A percentile compares a stretch with the other conserved stretches of the same genome.
Evolutionary conservation across 37 sponge, comb jelly and placozoan genomes (phyloP).

Genomic region (Spongilla lacustris): DNA sequence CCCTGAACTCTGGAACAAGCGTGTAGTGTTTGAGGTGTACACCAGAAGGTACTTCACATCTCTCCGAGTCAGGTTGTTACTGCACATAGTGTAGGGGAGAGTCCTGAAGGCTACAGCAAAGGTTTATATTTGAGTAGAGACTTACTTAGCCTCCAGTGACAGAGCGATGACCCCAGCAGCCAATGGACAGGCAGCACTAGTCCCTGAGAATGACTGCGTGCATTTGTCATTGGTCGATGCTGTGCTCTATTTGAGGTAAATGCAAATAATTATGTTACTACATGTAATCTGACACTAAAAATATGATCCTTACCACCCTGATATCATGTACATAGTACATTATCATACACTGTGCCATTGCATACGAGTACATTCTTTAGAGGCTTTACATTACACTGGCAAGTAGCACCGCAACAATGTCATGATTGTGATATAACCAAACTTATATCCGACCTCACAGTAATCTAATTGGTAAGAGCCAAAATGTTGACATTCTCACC

Average conservation of each 20-base stretch:
- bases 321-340: conserved; percentile 1
- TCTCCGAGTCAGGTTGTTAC: conserved; percentile 86
- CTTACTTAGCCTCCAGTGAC: conserved; percentile 86
- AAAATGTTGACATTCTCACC: not conserved
- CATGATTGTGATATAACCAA: not conserved
- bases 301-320: not conserved
- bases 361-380: not conserved
- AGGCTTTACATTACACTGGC: not conserved
- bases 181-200: conserved; percentile 75
- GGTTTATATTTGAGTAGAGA: not conserved
- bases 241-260: conserved; percentile 1
- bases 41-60: conserved; percentile 89
- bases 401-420: not conserved
- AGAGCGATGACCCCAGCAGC: conserved; percentile 71
- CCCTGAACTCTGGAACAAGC: conserved; percentile 1
- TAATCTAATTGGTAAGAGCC: conserved; percentile 1
- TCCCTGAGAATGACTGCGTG: conserved; percentile 49
- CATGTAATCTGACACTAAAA: no score
- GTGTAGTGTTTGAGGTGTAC: conserved; percentile 47
- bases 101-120: not conserved
- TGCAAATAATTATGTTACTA: not conserved
- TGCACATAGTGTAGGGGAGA: conserved; percentile 22
- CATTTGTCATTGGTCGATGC: conserved; percentile 34
- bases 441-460: not conserved
- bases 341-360: conserved; percentile 1